Percentiles rank a stretch among this genome's conserved stretches.
These are phyloP conservation scores for Hypomecis atomaria DNA, from an alignment of 2,888 invertebrate species.

Conservation along the genomic window DNA sequence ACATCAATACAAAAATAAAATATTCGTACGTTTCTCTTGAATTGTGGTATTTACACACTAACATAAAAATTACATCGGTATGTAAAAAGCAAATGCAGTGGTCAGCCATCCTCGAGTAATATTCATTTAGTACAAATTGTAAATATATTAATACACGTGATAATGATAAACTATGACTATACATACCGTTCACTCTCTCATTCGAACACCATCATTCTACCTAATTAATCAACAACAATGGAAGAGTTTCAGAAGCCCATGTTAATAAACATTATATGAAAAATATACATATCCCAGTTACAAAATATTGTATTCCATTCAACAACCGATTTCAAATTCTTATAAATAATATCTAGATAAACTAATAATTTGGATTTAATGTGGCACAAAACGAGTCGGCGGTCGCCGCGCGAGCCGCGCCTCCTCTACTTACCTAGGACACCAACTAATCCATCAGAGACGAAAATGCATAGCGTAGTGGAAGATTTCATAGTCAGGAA, in stretches of 20 bases:
- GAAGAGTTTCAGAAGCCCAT: conserved; percentile 78
- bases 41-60: not conserved
- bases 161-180: conserved; percentile 50
- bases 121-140: conserved; percentile 51
- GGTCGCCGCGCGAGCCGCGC: conserved; percentile 24
- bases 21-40: conserved; percentile 22
- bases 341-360: conserved; percentile 38
- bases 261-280: conserved; percentile 57
- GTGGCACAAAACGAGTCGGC: conserved; percentile 48
- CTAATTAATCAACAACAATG: conserved; percentile 72
- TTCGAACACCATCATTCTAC: conserved; percentile 55
- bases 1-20: conserved; percentile 75
- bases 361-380: conserved; percentile 43
- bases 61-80: not conserved
- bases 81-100: conserved; percentile 17
- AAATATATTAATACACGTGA: conserved; percentile 54
- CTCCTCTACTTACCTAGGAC: conserved; percentile 2
- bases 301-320: conserved; percentile 38
- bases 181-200: conserved; percentile 28
- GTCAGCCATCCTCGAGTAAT: conserved; percentile 34
- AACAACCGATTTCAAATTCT: conserved; percentile 41
- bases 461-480: conserved; percentile 67
- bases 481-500: conserved; percentile 72
- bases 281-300: conserved; percentile 52
- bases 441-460: conserved; percentile 50